phyloP scores from a whole-genome alignment of 2,113 vertebrate genomes.

The Cephalopholis sonnerati region DNA sequence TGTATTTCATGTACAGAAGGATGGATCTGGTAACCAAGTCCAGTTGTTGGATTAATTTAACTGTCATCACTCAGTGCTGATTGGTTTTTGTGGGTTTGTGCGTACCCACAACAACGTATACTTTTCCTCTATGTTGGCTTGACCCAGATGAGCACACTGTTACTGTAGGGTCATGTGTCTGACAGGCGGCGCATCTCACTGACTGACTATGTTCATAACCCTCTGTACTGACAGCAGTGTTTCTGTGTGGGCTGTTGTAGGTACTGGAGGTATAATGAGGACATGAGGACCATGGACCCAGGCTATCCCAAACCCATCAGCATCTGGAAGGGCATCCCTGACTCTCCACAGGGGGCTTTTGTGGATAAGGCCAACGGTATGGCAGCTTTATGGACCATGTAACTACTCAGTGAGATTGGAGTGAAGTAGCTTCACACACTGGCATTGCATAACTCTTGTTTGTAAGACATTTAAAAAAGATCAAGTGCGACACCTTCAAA shows the following conservation, averaged over 20 bases:
- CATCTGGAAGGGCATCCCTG: constrained; percentile 98
- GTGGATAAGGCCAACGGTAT: constrained; percentile 98
- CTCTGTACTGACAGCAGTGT: background rate
- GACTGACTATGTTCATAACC: background rate
- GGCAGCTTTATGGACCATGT: background rate
- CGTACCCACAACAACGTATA: background rate
- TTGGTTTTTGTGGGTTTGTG: background rate
- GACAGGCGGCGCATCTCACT: background rate
- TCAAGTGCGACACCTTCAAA: background rate
- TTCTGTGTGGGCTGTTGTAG: constrained; percentile 74
- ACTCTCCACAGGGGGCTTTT: constrained; percentile 98
- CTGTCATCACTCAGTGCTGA: background rate
- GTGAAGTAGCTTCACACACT: background rate
- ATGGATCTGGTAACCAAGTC: background rate
- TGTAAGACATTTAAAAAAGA: background rate
- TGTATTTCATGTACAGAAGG: too few species aligned
- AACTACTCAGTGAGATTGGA: background rate
- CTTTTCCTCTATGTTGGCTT: background rate
- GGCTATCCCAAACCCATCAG: constrained; percentile 98
- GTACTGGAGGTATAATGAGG: constrained; percentile 99
- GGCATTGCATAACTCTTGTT: background rate
- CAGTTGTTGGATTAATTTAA: constrained; percentile 3
- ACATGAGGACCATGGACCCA: constrained; percentile 97
- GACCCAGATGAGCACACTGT: background rate
- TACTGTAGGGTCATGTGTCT: background rate